Base-by-base conservation (phyloP, 1,140 invertebrate genomes). In the Trypoxylus dichotomus region DNA sequence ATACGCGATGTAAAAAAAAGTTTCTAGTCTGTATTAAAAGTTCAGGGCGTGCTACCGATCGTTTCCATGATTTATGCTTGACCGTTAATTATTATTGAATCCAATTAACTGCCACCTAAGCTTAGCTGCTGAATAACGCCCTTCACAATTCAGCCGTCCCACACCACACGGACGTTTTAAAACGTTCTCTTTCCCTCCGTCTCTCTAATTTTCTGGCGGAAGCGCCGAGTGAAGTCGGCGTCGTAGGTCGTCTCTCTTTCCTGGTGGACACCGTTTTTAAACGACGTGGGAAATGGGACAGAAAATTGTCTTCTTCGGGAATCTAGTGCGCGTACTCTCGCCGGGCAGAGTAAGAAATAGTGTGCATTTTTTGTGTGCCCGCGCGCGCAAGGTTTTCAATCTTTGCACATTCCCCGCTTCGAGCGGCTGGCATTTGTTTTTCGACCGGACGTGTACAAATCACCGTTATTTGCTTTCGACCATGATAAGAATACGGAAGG, bases 381-480 rank as follows among this genome's bases (percentile, higher is more conserved):
- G 78, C 79, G 76, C 71, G 68, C 79, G 79, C 79, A 54, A 19
- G 19, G 79, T 80, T 80, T 82, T 83, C 80, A 84, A 84, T 84
- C 83, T 84, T 84, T 84, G 79, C 83, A 81, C 83, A 84, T 84
- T 83, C 82, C 81, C 81, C 79, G 79, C 80, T 80, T 80, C 68
- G 75, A 42, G 72, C 63, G 72, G 71, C 76, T 78, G 78, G 81
- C 82, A 83, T 84, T 84, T 83, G 82, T 84, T 83, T 84, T 80
- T 76, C 79, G 63, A 79, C 80, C 78, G 82, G 84, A 85, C 84
- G 81, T 81, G 81, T 82, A 85, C 84, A 85, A 85, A 85, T 85
- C 82, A 83, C 72, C 60, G 83, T 83, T 84, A 85, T 85, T 84
- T 84, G 78, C 83, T 82, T 83, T 82, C 80, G 82, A 82, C 81